phyloP scores from a whole-genome alignment of 2,113 vertebrate genomes.

The Pseudorectes ferrugineus region DNA sequence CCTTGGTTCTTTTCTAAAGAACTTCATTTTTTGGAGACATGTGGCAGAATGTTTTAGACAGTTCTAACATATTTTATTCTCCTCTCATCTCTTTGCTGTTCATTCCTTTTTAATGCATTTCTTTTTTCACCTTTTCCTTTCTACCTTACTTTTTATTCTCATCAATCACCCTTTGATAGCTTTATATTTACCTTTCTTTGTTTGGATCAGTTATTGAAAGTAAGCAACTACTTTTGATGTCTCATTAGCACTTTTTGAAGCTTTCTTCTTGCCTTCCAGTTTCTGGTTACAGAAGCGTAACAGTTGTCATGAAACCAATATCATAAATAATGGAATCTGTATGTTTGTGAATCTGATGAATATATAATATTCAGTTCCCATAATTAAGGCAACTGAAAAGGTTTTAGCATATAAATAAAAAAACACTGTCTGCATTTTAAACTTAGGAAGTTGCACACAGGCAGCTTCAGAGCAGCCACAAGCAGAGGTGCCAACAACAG shows the following conservation, averaged over 20 bases:
- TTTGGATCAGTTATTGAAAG: conserved; percentile 3
- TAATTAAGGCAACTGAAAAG: conserved; percentile 49
- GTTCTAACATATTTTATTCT: neutral
- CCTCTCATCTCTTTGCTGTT: neutral
- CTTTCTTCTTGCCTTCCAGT: conserved; percentile 17
- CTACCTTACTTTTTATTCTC: neutral
- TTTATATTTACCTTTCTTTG: neutral
- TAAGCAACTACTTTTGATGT: neutral
- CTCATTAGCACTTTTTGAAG: conserved; percentile 27
- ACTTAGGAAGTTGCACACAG: neutral
- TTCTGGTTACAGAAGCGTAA: conserved; percentile 30
- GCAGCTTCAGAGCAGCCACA: conserved; percentile 51
- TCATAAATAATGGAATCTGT: neutral
- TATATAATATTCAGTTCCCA: conserved; percentile 13
- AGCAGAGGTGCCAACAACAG: conserved; percentile 53
- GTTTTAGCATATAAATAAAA: conserved; percentile 2
- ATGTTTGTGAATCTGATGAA: conserved; percentile 8
- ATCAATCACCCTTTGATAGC: neutral
- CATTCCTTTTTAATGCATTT: neutral
- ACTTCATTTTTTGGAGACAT: neutral
- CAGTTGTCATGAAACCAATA: conserved; percentile 10
- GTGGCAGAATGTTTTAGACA: neutral
- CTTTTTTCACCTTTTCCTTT: neutral
- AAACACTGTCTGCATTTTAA: conserved; percentile 28
- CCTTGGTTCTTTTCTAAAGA: neutral